Evolutionary conservation across 2,888 invertebrate genomes (phyloP), one percentile per base, ranked within the genome.

Genomic region (Nasonovia ribisnigri): DNA sequence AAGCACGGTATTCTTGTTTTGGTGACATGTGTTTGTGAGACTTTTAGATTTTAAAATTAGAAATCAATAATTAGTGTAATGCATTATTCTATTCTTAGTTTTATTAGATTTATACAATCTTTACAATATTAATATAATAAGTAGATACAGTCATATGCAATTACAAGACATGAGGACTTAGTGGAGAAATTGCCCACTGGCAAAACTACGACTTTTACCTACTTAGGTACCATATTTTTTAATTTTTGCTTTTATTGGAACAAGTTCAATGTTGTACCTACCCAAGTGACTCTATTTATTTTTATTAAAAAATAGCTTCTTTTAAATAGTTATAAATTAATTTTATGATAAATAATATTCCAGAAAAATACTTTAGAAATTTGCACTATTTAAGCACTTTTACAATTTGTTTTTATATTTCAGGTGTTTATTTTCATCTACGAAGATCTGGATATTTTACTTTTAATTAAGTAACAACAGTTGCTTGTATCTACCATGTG

Each of bases 401-500:
- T 84, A 48, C n/a, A 48, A 88, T 88, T 51, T 42, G 24, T 84
- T 60, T 84, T 60, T 90, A 29, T 90, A 46, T 93, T 93, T 87
- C 86, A 93, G 93, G 86, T 86, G 67, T 86, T 46, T 90, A 84
- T 84, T 48, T 90, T 43, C 48, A 51, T 46, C 51, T 43, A 4
- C 16, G 20, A 26, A 84, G 48, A 90, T 36, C 51, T 51, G 60
- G 51, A 67, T 90, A 60, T 57, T 57, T 60, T 60, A 48, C 29
- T 36, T 91, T 77, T 29, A 29, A 88, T 46, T 77, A 43, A 92
- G 88, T 77, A 88, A 92, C 77, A 43, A 54, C 43, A 24, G 88
- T 92, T 88, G 54, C 77, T 88, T 54, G 11, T 86, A 43, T 87
- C 51, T 24, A 90, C 90, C 36, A 93, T 93, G 93, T 93, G 60